Evolutionary conservation across 2,888 invertebrate species (phyloP), one percentile per base, ranked within the genome.

Genomic region (Ichneumon xanthorius): DNA sequence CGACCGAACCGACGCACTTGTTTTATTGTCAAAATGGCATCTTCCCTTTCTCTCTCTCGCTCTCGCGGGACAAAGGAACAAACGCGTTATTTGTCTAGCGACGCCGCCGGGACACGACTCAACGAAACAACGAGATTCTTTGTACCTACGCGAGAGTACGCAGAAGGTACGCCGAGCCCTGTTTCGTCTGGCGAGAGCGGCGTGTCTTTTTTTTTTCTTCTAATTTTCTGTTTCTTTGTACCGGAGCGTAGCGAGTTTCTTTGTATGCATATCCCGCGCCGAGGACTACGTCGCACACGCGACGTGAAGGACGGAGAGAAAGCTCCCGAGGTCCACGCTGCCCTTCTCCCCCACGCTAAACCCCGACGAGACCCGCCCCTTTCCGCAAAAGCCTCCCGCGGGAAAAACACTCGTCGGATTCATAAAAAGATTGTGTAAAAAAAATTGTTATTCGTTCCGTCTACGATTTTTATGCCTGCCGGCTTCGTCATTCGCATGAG

Each of bases 51-150:
- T 33, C 33, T 22, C 37, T 55, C 45, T 19, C 63, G 37, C 75
- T 84, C 80, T 85, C 80, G 77, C 84, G 82, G 77, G 86, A 86
- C 84, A 82, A 88, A 88, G 82, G 83, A 82, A 55, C 65, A 79
- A 86, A 87, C 80, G 82, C 85, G 63, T 80, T 83, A 85, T 81
- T 70, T 79, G 76, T 80, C 79, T 53, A 53, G 53, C 19, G 63
- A 58, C 73, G 67, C 37, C 45, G 19, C 75, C 68, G 40, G 58
- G 55, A 55, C 55, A 53, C 19, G 58, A 68, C 37, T 22, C 40
- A n/a, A 50, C 71, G 58, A 40, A 40, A 81, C 82, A 82, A 84
- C 58, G 80, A 79, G 33, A 84, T 76, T 76, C 33, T 81, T 75
- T 80, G 67, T 67, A 73, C 73, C 30, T 67, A 80, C 73, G 14